These are phyloP conservation scores for Notamacropus eugenii DNA, from an alignment of 2,797 vertebrate species.

Conservation along the genomic window DNA sequence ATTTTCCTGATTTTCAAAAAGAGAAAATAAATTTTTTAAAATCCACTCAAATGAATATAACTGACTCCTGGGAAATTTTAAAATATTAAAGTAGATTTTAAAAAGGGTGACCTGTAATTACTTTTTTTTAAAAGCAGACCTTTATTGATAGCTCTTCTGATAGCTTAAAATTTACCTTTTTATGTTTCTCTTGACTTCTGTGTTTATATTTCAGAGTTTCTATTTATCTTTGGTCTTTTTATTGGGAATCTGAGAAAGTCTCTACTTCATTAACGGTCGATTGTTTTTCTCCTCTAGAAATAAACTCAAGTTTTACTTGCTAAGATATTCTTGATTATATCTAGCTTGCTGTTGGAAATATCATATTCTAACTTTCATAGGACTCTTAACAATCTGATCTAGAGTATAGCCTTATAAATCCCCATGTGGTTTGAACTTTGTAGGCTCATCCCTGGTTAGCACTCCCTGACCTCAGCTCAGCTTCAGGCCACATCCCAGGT, in stretches of 20 bases:
- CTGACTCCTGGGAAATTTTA: background rate
- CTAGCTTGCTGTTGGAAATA: background rate
- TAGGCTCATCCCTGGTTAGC: background rate
- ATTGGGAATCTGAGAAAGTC: background rate
- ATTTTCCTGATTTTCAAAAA: background rate
- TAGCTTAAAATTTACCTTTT: background rate
- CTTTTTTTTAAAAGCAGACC: background rate
- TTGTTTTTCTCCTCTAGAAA: background rate
- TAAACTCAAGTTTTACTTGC: background rate
- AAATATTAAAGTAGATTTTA: background rate
- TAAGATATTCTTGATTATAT: background rate
- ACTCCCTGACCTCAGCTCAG: background rate
- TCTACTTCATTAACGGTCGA: background rate
- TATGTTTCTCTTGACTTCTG: background rate
- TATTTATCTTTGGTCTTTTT: background rate
- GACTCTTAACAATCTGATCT: background rate
- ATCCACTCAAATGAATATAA: background rate
- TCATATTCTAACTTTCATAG: background rate
- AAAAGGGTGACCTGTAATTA: background rate
- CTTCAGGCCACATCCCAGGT: background rate
- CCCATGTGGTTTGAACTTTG: background rate
- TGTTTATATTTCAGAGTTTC: background rate
- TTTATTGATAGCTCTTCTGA: background rate
- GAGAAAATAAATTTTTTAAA: background rate
- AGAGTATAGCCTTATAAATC: background rate